Percentiles rank a stretch among this genome's conserved stretches.
Conservation (phyloP, 2,797 vertebrate genomes). For the Hydrolagus colliei region DNA sequence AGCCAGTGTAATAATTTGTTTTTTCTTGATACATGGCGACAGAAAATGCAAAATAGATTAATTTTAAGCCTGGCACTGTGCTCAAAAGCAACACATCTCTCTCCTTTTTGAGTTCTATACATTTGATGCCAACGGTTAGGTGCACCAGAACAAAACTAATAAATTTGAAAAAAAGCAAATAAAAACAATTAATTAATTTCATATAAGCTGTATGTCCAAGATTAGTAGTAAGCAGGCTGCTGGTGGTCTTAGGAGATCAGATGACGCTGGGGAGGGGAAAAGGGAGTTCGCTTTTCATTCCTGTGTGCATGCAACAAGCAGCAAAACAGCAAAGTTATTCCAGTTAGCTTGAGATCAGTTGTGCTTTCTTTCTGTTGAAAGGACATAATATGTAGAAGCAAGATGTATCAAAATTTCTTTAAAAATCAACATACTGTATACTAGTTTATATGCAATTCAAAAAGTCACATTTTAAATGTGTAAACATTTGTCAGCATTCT, state of each 20-base stretch:
- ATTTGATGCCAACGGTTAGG: slow-evolving; percentile 9
- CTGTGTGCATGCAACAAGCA: slow-evolving; percentile 92
- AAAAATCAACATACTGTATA: slow-evolving; percentile 4
- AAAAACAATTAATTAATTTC: neutral
- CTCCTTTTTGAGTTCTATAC: slow-evolving; percentile 7
- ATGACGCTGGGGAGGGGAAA: slow-evolving; percentile 71
- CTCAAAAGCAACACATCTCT: neutral
- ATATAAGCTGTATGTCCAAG: slow-evolving; percentile 33
- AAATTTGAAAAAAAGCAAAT: neutral
- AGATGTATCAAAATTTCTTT: slow-evolving; percentile 54
- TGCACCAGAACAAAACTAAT: neutral
- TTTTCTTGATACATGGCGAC: neutral
- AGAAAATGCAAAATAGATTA: slow-evolving; percentile 8
- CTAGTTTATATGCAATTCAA: neutral
- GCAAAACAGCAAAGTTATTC: slow-evolving; percentile 78
- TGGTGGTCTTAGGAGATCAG: slow-evolving; percentile 77
- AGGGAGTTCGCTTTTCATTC: slow-evolving; percentile 77
- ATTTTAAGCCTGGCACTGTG: neutral
- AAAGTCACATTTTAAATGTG: slow-evolving; percentile 20
- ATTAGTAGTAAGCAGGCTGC: slow-evolving; percentile 76
- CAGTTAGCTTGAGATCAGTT: slow-evolving; percentile 72
- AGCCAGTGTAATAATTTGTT: neutral
- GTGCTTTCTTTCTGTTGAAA: slow-evolving; percentile 68
- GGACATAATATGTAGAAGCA: slow-evolving; percentile 65
- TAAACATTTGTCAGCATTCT: neutral